These are phyloP conservation scores for Pycnomerus fuliginosus DNA, from an alignment of 2,888 invertebrate genomes.

Conservation along the genomic window DNA sequence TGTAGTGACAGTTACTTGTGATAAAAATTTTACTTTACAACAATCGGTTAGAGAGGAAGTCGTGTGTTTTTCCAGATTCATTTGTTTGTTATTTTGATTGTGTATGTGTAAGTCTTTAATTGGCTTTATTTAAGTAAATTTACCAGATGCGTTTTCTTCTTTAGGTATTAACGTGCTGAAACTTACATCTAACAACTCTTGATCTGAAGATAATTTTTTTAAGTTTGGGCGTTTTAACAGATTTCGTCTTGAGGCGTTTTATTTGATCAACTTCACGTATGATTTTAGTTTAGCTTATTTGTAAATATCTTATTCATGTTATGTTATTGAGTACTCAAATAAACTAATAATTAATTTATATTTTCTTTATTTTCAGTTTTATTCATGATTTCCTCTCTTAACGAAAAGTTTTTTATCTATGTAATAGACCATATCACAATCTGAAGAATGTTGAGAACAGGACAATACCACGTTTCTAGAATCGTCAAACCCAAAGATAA, in stretches of 20 bases:
- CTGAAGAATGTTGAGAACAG: not conserved
- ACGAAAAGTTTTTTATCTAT: too few relatives aligned
- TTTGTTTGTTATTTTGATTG: slow-evolving; percentile 31
- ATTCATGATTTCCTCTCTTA: slow-evolving; percentile 21
- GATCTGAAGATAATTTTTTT: slow-evolving; percentile 17
- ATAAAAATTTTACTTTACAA: slow-evolving; percentile 7
- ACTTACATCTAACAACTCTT: slow-evolving; percentile 21
- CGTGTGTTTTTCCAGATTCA: slow-evolving; percentile 29
- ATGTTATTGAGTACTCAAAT: slow-evolving; percentile 19
- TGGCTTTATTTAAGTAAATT: slow-evolving; percentile 16
- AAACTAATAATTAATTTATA: slow-evolving; percentile 26
- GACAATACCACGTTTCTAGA: too few relatives aligned
- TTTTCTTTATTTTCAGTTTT: slow-evolving; percentile 13
- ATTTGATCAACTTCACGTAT: slow-evolving; percentile 9
- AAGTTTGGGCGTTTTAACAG: slow-evolving; percentile 9
- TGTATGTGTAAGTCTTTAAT: slow-evolving; percentile 12
- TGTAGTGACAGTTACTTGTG: slow-evolving; percentile 7
- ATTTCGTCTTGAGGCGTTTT: slow-evolving; percentile 16
- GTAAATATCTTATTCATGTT: slow-evolving; percentile 24
- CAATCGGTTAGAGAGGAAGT: slow-evolving; percentile 35
- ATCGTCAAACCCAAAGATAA: too few relatives aligned
- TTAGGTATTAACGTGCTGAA: slow-evolving; percentile 7
- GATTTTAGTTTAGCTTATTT: slow-evolving; percentile 23
- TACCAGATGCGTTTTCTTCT: slow-evolving; percentile 14
- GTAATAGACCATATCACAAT: not conserved